A percentile compares a stretch with the other conserved stretches of the same genome.
Evolutionary conservation across 1,140 invertebrate species (phyloP).

Genomic region (Trachymyrmex septentrionalis): DNA sequence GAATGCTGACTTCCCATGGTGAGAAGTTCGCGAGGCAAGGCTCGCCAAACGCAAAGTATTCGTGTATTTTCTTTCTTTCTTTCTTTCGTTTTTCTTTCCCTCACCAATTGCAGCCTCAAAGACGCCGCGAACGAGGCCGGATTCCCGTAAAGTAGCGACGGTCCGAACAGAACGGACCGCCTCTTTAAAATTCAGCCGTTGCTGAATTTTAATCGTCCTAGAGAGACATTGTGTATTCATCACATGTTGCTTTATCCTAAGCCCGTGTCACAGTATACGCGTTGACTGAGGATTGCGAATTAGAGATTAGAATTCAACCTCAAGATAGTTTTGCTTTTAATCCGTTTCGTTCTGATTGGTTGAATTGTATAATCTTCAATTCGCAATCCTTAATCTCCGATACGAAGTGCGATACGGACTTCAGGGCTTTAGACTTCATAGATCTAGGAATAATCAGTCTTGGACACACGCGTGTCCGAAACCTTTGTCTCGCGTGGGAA

Average conservation of each 20-base stretch:
- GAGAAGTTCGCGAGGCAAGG: slow-evolving; percentile 40
- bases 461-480: not conserved
- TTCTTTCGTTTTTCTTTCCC: not conserved
- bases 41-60: slow-evolving; percentile 56
- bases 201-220: not conserved
- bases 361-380: too few species aligned
- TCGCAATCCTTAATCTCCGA: too few species aligned
- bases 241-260: not conserved
- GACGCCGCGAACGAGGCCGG: slow-evolving; percentile 57
- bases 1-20: slow-evolving; percentile 83
- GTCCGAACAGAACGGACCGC: not conserved
- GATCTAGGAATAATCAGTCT: not conserved
- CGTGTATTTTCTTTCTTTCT: not conserved
- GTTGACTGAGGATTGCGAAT: too few species aligned
- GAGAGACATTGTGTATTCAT: not conserved
- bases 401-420: too few species aligned
- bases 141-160: slow-evolving; percentile 29
- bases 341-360: too few species aligned
- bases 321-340: too few species aligned
- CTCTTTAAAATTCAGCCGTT: slow-evolving; percentile 34
- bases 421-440: not conserved
- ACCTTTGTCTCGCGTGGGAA: not conserved
- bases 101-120: slow-evolving; percentile 30
- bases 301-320: too few species aligned
- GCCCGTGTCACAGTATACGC: too few species aligned